Evolutionary conservation across 2,113 vertebrate genomes (phyloP), one percentile per base, ranked within the genome.

Genomic region (Syngnathus typhle): DNA sequence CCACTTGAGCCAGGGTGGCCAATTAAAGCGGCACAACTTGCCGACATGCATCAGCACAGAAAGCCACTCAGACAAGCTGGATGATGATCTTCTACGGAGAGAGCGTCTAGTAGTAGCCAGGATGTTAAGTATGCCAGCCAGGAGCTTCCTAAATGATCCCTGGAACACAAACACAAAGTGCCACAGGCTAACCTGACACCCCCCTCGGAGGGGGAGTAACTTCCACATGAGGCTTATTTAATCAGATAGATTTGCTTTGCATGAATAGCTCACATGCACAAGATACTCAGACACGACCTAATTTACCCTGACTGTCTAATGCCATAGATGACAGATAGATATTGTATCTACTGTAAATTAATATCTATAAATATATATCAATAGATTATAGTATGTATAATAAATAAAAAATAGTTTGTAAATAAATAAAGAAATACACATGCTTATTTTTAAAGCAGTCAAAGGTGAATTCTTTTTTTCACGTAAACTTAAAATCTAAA

Each of bases 81-180:
- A 80, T 87, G 73, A 76, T 72, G 68, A 46, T 27, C 63, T 67
- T 63, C 72, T 32, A 41, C 66, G 0, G 43, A 68, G 73, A 54
- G 6, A 77, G 81, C 82, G 70, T 89, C 79, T 82, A 75, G 70
- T 86, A 63, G 81, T 84, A 84, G 60, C 68, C 76, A 52, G 86
- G 73, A 83, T 75, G 85, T 88, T 75, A 67, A 82, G 85, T 89
- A 85, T 83, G 82, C 84, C 66, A 41, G 7, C 43, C 69, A 79
- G 58, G 75, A 78, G 75, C 72, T 75, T 68, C 72, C 85, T 78
- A 82, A 82, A 85, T 84, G 76, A 79, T 83, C 82, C 81, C 41
- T 70, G 72, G 44, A 77, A 80, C 71, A 77, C 68, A 82, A 84
- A 87, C 82, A 84, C 13, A 36, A 58, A 70, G 78, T 68, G 52